phyloP scores from a whole-genome alignment of 1,140 invertebrate species.

The Frieseomelitta varia region DNA sequence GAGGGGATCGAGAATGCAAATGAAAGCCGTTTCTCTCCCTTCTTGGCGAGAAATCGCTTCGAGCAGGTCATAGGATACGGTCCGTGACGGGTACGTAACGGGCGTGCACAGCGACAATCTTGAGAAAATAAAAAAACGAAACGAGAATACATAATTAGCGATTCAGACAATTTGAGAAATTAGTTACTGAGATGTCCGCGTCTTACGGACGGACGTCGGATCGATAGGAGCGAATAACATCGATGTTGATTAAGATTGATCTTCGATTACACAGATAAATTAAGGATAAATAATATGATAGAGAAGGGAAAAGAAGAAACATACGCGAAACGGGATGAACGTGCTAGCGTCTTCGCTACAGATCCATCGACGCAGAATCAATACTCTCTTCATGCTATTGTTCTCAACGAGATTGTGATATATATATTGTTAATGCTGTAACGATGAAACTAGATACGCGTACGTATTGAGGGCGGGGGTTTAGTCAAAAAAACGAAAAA shows the following conservation, averaged over 20 bases:
- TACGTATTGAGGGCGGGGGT: background rate
- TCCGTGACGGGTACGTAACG: background rate
- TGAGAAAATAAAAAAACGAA: background rate
- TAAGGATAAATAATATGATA: background rate
- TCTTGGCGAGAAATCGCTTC: conserved; percentile 46
- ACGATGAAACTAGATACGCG: conserved; percentile 28
- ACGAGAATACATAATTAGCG: background rate
- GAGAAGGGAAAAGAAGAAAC: background rate
- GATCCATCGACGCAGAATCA: conserved; percentile 29
- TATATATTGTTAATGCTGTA: conserved; percentile 69
- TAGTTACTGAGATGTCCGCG: background rate
- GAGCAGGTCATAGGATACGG: conserved; percentile 23
- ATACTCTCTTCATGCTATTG: conserved; percentile 58
- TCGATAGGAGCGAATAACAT: background rate
- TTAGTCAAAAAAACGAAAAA: background rate
- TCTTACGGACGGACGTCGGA: background rate
- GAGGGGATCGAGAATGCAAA: conserved; percentile 41
- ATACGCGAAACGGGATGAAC: conserved; percentile 29
- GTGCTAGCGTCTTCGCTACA: background rate
- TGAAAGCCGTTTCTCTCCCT: conserved; percentile 47
- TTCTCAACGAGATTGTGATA: conserved; percentile 74
- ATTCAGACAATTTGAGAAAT: background rate
- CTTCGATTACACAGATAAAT: background rate
- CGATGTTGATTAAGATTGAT: background rate
- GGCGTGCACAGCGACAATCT: conserved; percentile 35